A percentile compares a stretch with the other conserved stretches of the same genome.
These are phyloP conservation scores for Montifringilla adamsi DNA, from an alignment of 2,113 vertebrate genomes.

Conservation along the genomic window DNA sequence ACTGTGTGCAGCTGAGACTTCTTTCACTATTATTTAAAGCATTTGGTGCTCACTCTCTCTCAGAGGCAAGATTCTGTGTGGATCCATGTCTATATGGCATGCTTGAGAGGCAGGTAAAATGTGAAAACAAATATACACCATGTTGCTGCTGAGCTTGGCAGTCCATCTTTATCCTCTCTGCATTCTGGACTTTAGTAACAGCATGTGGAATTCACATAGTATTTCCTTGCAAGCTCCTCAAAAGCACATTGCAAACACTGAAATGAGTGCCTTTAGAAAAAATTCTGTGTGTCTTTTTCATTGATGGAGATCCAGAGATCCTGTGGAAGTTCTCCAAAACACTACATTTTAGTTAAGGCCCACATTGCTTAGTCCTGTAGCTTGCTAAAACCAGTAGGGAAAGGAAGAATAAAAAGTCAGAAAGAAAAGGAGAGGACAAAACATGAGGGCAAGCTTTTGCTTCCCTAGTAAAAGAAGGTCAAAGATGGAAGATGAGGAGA, in stretches of 20 bases:
- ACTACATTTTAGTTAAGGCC: background rate
- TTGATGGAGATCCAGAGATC: background rate
- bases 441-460: background rate
- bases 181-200: background rate
- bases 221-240: background rate
- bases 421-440: background rate
- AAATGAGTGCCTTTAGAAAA: background rate
- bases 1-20: background rate
- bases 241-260: background rate
- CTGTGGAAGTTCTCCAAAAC: background rate
- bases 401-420: background rate
- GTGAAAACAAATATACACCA: background rate
- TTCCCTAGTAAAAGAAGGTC: background rate
- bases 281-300: background rate
- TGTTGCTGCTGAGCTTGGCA: background rate
- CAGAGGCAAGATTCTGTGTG: background rate
- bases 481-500: background rate
- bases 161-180: background rate
- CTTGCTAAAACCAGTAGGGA: background rate
- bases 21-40: background rate
- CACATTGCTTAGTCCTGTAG: background rate
- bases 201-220: accelerated
- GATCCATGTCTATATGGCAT: background rate
- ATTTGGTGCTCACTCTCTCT: background rate
- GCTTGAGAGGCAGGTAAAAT: background rate